Evolutionary conservation across 2,888 invertebrate genomes (phyloP), one percentile per base, ranked within the genome.

Genomic region (Pteria penguin): DNA sequence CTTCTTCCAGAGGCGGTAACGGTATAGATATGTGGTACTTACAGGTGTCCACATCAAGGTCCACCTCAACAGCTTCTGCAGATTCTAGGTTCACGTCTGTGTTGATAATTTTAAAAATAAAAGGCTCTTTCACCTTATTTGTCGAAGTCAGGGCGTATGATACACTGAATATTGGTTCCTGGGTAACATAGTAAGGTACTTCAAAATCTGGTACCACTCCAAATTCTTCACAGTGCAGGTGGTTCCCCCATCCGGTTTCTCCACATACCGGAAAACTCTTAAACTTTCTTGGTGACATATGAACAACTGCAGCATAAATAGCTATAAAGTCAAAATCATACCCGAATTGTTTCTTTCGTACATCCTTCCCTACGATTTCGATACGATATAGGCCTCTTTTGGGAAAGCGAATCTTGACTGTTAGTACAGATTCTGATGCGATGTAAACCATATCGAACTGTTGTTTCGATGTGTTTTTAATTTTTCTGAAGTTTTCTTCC

Each of bases 301-400:
- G n/a, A n/a, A 84, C 83, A 4, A 67, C 55, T 4, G 84, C 78
- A 76, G 86, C 86, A 73, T 87, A 87, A 33, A 86, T 82, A 22
- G 81, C 84, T 1, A 86, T 81, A 83, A 86, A 84, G 66, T 87
- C 85, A 72, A 82, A 85, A 26, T 86, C 82, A 57, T 88, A 86
- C 14, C 79, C 81, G 0, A 79, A 75, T 55, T 82, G 80, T 8
- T 69, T 85, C 2, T 85, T 82, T 5, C 80, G 78, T 4, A 72
- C 58, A 63, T 89, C 87, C 71, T 83, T 85, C 0, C 88, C 90
- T 22, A 88, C 88, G n/a, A 90, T 81, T 76, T 90, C 90, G 27
- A 90, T 71, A 72, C 86, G 86, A 75, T 86, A 90, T 1, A 72
- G 79, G 4, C 89, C 90, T 2, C 82, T 76, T 8, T 81, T 81